Conservation (phyloP, 2,113 vertebrate genomes). For the Dolichotis patagonum region DNA sequence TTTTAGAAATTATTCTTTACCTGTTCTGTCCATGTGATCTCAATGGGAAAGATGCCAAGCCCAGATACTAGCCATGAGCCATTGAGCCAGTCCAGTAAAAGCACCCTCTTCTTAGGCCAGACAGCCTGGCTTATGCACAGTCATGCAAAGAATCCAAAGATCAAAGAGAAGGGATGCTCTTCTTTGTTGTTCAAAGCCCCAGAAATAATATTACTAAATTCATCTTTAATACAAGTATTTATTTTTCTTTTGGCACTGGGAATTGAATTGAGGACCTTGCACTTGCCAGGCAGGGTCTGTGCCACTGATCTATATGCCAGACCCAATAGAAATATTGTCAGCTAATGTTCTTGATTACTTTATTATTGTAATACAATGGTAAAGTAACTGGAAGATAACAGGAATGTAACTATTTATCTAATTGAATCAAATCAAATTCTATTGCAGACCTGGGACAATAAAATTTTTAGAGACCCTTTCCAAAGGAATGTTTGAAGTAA, state of each 20-base stretch:
- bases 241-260: no score
- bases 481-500: neutral
- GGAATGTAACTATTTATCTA: slow-evolving; percentile 33
- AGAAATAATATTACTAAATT: neutral
- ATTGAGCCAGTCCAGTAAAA: neutral
- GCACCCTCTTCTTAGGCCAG: neutral
- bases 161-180: neutral
- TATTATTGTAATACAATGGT: neutral
- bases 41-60: neutral
- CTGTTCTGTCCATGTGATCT: neutral
- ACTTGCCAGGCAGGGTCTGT: no score
- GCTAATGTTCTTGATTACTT: neutral
- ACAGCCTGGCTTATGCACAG: neutral
- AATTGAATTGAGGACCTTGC: no score
- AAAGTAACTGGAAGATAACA: slow-evolving; percentile 7
- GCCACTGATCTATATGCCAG: no score
- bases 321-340: neutral
- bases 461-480: neutral
- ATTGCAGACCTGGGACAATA: neutral
- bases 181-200: neutral
- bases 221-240: neutral
- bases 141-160: neutral
- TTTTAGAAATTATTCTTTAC: neutral
- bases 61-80: neutral
- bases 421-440: slow-evolving; percentile 55